These are phyloP conservation scores for Hafferia zeledoni DNA, from an alignment of 2,797 vertebrate species.

Conservation along the genomic window DNA sequence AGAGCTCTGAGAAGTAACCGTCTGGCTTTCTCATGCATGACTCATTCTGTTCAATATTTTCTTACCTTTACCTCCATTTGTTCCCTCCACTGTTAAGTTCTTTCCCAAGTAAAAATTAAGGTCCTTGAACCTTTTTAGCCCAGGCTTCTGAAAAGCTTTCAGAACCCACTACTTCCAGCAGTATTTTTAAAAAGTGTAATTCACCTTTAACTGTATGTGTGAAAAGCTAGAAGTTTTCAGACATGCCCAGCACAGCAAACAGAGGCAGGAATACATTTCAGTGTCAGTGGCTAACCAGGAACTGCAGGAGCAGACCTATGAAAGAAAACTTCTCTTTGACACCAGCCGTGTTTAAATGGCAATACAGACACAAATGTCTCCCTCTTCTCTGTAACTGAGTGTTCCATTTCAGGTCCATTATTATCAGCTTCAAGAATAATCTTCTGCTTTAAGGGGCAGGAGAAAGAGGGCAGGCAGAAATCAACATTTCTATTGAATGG, in stretches of 20 bases:
- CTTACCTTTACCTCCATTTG: not conserved
- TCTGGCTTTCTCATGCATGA: not conserved
- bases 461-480: conserved; percentile 28
- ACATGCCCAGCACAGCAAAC: not conserved
- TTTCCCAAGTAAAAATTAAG: not conserved
- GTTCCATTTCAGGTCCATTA: conserved; percentile 28
- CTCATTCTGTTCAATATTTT: not conserved
- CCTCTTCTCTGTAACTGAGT: not conserved
- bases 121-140: not conserved
- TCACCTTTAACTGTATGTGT: not conserved
- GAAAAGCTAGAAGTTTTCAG: not conserved
- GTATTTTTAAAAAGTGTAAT: not conserved
- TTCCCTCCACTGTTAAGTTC: not conserved
- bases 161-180: not conserved
- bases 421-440: conserved; percentile 47
- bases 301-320: not conserved
- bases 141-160: not conserved
- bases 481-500: conserved; percentile 32
- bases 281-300: not conserved
- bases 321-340: not conserved
- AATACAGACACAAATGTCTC: conserved; percentile 16
- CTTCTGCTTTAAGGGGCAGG: not conserved
- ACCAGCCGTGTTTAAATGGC: conserved; percentile 11
- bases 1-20: not conserved
- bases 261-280: not conserved